Conservation (phyloP, 2,888 invertebrate species). For the Biston stratarius region DNA sequence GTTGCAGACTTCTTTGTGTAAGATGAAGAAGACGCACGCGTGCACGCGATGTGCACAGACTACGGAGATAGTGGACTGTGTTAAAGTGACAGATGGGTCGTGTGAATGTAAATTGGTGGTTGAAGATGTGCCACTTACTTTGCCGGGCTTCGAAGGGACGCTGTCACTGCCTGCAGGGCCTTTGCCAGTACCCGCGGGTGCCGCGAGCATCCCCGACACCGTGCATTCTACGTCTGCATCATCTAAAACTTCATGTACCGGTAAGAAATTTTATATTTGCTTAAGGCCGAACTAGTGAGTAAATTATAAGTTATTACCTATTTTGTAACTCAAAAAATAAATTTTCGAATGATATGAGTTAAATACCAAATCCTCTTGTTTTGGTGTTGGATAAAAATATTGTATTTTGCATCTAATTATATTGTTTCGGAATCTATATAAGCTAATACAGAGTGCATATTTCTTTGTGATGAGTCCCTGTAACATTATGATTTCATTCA, state of each 20-base stretch:
- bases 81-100: slow-evolving; percentile 3
- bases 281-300: too few relatives aligned
- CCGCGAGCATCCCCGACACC: background rate
- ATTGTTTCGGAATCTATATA: too few relatives aligned
- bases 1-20: slow-evolving; percentile 8
- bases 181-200: slow-evolving; percentile 4
- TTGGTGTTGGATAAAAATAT: too few relatives aligned
- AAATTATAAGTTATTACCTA: background rate
- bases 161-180: slow-evolving; percentile 69
- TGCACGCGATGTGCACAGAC: slow-evolving; percentile 15
- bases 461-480: too few relatives aligned
- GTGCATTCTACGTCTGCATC: slow-evolving; percentile 49
- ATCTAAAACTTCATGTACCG: slow-evolving; percentile 46
- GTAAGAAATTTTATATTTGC: slow-evolving; percentile 44
- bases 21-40: background rate
- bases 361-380: too few relatives aligned
- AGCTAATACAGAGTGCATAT: too few relatives aligned
- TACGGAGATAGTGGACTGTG: slow-evolving; percentile 7
- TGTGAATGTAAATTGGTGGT: slow-evolving; percentile 17
- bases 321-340: background rate
- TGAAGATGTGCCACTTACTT: background rate
- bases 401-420: too few relatives aligned
- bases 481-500: slow-evolving; percentile 2
- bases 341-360: background rate
- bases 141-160: slow-evolving; percentile 58